These are phyloP conservation scores for Machimus rusticus DNA, from an alignment of 2,888 invertebrate genomes.

Conservation along the genomic window DNA sequence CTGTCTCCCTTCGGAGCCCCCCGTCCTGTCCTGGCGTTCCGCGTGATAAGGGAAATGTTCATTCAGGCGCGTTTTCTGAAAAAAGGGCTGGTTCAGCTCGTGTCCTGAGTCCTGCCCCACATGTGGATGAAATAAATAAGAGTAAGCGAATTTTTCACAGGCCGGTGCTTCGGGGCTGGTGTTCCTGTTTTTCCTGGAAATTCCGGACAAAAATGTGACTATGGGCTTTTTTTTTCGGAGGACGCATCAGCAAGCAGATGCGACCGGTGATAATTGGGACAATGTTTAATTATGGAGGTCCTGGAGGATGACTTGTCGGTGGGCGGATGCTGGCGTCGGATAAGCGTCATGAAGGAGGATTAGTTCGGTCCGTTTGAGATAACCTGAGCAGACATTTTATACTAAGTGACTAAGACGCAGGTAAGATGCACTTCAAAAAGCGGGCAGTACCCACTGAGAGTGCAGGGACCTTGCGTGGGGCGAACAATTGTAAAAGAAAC, in stretches of 20 bases:
- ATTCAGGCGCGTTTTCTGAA: not conserved
- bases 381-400: not conserved
- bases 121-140: not conserved
- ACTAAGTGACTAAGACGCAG: not conserved
- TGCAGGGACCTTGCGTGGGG: not conserved
- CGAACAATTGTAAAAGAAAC: not conserved
- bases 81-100: not conserved
- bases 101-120: not conserved
- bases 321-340: not conserved
- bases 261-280: not conserved
- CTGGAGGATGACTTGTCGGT: not conserved
- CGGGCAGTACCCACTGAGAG: not conserved
- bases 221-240: not conserved
- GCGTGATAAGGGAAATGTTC: not conserved
- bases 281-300: not conserved
- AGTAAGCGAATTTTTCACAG: not conserved
- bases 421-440: not conserved
- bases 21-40: not conserved
- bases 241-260: not conserved
- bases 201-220: not conserved
- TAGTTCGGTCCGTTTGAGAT: not conserved
- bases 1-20: not conserved
- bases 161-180: too few species aligned
- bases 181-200: not conserved
- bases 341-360: not conserved